A percentile compares a stretch with the other conserved stretches of the same genome.
Evolutionary conservation across 2,113 vertebrate species (phyloP).

Genomic region (Rhinolophus sinicus): DNA sequence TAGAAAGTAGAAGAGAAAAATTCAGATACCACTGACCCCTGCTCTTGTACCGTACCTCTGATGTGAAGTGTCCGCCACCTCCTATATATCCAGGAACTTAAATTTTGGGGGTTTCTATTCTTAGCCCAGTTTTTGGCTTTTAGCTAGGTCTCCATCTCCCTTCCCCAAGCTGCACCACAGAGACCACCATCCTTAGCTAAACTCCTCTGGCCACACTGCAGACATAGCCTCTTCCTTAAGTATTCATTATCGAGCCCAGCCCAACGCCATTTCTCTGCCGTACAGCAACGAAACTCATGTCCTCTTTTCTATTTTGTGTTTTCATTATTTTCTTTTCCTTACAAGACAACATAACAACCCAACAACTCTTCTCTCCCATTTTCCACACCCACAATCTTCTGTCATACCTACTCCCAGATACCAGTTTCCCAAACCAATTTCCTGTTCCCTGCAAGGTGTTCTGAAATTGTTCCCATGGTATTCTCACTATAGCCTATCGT

Average conservation of each 20-base stretch:
- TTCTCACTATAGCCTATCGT: not conserved
- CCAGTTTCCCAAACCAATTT: not conserved
- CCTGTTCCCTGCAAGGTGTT: not conserved
- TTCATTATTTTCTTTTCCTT: not conserved
- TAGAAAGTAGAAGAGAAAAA: not conserved
- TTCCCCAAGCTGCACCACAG: not conserved
- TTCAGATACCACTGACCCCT: not conserved
- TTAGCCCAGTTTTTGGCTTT: not conserved
- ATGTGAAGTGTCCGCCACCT: not conserved
- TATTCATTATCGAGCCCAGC: not conserved
- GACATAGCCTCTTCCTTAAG: not conserved
- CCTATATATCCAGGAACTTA: not conserved
- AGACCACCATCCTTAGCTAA: not conserved
- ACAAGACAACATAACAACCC: not conserved
- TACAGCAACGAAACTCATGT: not conserved
- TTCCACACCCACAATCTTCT: not conserved
- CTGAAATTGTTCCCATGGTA: not conserved
- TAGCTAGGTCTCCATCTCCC: not conserved
- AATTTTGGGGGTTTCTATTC: not conserved
- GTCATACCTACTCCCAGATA: not conserved
- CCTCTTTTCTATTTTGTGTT: not conserved
- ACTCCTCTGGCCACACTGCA: not conserved
- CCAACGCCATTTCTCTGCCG: not conserved
- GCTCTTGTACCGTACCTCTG: not conserved
- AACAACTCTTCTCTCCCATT: not conserved